These are phyloP conservation scores for Drosophila navojoa DNA, from an alignment of 1,140 invertebrate species.

Conservation along the genomic window DNA sequence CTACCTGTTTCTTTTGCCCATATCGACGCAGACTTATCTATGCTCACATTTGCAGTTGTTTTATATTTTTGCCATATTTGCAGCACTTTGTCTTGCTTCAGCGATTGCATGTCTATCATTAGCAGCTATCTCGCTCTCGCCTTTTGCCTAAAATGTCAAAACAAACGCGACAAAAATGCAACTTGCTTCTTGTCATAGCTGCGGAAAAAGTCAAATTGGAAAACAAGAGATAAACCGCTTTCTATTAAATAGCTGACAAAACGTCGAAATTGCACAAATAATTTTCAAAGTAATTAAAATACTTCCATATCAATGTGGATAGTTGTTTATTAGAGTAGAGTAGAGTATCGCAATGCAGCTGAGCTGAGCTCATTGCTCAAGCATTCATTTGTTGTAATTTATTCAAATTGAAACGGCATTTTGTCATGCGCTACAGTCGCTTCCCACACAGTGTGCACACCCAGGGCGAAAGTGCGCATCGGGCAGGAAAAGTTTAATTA, in stretches of 20 bases:
- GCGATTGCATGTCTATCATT: slow-evolving; percentile 36
- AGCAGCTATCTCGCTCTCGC: slow-evolving; percentile 11
- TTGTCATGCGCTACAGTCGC: slow-evolving; percentile 39
- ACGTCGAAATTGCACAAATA: slow-evolving; percentile 15
- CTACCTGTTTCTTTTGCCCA: slow-evolving; percentile 48
- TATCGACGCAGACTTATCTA: slow-evolving; percentile 47
- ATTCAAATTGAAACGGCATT: slow-evolving; percentile 63
- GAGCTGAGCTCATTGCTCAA: slow-evolving; percentile 46
- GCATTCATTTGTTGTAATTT: slow-evolving; percentile 53
- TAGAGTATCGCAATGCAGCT: slow-evolving; percentile 15
- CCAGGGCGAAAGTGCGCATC: slow-evolving; percentile 6
- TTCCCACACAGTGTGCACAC: slow-evolving; percentile 35
- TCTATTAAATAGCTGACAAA: slow-evolving; percentile 31
- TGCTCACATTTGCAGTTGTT: slow-evolving; percentile 29
- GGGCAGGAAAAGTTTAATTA: slow-evolving; percentile 49
- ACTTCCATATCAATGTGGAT: slow-evolving; percentile 11
- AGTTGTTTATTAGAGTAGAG: no score
- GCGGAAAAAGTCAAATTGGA: slow-evolving; percentile 37
- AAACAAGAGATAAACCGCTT: slow-evolving; percentile 19
- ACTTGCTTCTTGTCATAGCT: slow-evolving; percentile 39
- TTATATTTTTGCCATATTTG: slow-evolving; percentile 55
- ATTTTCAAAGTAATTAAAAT: slow-evolving; percentile 55
- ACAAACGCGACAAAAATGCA: slow-evolving; percentile 48
- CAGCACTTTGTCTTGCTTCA: slow-evolving; percentile 52
- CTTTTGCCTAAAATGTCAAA: slow-evolving; percentile 35